Evolutionary conservation across 1,140 invertebrate genomes (phyloP), one percentile per base, ranked within the genome.

Genomic region (Conus betulinus): DNA sequence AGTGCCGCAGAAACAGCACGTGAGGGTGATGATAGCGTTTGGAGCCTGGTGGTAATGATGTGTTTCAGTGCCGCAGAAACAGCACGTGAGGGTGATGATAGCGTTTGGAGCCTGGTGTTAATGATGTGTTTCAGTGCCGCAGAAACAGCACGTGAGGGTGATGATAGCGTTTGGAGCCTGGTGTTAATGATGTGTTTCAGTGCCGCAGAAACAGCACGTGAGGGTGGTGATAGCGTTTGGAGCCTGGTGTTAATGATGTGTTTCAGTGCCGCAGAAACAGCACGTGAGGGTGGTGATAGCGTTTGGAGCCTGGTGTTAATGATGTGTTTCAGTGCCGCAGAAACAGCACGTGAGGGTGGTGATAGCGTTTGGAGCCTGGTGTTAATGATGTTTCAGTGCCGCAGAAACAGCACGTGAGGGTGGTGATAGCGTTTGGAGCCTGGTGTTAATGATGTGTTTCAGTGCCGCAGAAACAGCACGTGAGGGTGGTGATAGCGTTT

Each of bases 101-200:
- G 39, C 39, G 39, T 39, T 39, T 39, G 39, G 39, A 39, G 39
- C 39, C 39, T 39, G 39, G 39, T 39, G 39, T 39, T 1, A 39
- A n/a, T n/a, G n/a, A n/a, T n/a, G n/a, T n/a, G n/a, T n/a, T n/a
- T n/a, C n/a, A n/a, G n/a, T n/a, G n/a, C n/a, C n/a, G n/a, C n/a
- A n/a, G n/a, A n/a, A n/a, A n/a, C n/a, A n/a, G n/a, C n/a, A n/a
- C n/a, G n/a, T 39, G 39, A 39, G 39, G 39, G 39, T 39, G 88
- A 97, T 97, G 53, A 94, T 99, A 60, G 98, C 98, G 39, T 94
- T 98, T 71, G 94, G 97, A 87, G 96, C 97, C 0, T 99, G 99
- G 97, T 96, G 98, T 86, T n/a, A 39, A 39, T 39, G 23, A 39
- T 81, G 0, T 83, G 92, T 92, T 92, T 60, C 95, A 99, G 98